Base-by-base conservation (phyloP, 2,888 invertebrate genomes). In the Anthophora plumipes region DNA sequence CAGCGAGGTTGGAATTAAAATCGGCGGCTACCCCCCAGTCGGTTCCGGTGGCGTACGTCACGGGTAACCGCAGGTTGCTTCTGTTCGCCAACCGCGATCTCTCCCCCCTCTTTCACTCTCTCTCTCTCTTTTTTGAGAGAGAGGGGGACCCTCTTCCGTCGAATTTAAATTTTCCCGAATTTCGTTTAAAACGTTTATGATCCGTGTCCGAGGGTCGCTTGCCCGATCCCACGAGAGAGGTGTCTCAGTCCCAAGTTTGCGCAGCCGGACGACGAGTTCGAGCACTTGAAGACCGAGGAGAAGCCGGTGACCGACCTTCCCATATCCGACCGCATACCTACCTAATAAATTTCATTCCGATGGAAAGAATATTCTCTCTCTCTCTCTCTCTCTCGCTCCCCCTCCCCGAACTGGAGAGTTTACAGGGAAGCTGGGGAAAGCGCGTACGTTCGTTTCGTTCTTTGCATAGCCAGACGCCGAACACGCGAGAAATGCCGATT, bases 121-220 rank as follows among this genome's bases (percentile, higher is more conserved):
- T 41, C 14, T 25, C 39, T 14, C 25, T 57, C 22, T 11, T 11
- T 3, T 43, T 67, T 48, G 1, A n/a, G n/a, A n/a, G n/a, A n/a
- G n/a, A n/a, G n/a, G n/a, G 0, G n/a, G n/a, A 43, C 67, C 60
- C 80, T 61, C 61, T 80, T 67, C 39, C 77, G 57, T 50, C 72
- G 90, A 89, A 91, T 92, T 91, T 85, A 90, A 88, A 90, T 89
- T 92, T 91, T 90, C 90, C 90, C 83, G 89, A 89, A 91, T 92
- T 91, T 92, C 91, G 90, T 92, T 92, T 92, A 92, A 92, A 92
- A 90, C 90, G 91, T 92, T 92, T 92, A 92, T 92, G 92, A 92
- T 90, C 89, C 92, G 92, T 92, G 85, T 92, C 92, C 91, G 88
- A 91, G 91, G 92, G 91, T 87, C 63, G 63, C 37, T 52, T 55